These are phyloP conservation scores for Lophura nycthemera DNA, from an alignment of 2,113 vertebrate genomes.

Conservation along the genomic window DNA sequence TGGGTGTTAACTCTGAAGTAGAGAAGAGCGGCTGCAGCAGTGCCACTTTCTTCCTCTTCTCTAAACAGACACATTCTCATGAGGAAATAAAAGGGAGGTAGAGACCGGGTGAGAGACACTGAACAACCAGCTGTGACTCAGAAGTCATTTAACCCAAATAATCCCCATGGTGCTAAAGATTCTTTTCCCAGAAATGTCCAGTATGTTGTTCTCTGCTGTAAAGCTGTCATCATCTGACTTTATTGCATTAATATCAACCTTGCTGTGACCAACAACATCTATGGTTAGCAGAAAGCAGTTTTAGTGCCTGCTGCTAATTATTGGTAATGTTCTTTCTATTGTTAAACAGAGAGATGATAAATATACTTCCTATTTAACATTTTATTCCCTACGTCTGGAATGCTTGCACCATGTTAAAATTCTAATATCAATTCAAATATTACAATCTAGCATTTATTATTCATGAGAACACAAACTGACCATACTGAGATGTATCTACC, in stretches of 20 bases:
- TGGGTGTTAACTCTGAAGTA: background rate
- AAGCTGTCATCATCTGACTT: background rate
- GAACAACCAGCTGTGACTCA: slow-evolving; percentile 20
- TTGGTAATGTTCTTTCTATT: background rate
- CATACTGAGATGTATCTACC: background rate
- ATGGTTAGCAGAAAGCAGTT: background rate
- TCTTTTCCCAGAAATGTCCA: slow-evolving; percentile 21
- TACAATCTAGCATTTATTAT: background rate
- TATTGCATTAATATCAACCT: background rate
- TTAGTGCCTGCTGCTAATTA: background rate
- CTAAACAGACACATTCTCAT: slow-evolving; percentile 3
- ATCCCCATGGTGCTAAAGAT: background rate
- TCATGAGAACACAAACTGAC: background rate
- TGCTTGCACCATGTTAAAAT: background rate
- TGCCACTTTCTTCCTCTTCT: background rate
- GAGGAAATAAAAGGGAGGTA: slow-evolving; percentile 23
- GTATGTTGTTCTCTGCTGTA: slow-evolving; percentile 21
- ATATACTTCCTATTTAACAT: background rate
- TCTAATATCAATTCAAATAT: background rate
- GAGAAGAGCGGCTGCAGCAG: background rate
- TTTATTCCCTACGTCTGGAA: background rate
- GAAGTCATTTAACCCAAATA: slow-evolving; percentile 33
- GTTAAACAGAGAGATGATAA: background rate
- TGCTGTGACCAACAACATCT: background rate
- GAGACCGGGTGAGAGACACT: background rate